Conservation (phyloP, 2,888 invertebrate genomes). For the Rotaria sp. region DNA sequence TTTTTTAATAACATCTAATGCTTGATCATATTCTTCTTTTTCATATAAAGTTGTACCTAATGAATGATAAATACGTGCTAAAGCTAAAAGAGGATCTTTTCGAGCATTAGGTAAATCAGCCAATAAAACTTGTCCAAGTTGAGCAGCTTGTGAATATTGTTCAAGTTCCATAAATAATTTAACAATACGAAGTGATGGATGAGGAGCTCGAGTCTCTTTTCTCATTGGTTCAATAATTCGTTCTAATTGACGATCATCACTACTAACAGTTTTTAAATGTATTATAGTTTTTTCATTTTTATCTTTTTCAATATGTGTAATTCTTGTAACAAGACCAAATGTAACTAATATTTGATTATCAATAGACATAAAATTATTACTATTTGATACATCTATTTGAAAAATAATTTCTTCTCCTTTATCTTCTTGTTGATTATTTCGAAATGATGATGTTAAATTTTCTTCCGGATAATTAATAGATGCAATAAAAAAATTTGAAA, state of each 20-base stretch:
- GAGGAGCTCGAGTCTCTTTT: not conserved
- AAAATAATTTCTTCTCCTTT: not conserved
- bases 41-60: not conserved
- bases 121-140: not conserved
- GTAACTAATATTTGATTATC: not conserved
- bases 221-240: not conserved
- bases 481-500: not conserved
- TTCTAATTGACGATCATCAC: not conserved
- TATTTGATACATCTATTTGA: not conserved
- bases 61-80: constrained; percentile 6
- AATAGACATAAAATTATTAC: not conserved
- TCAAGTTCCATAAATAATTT: constrained; percentile 6
- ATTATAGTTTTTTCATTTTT: not conserved
- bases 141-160: not conserved
- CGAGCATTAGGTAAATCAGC: too few species aligned
- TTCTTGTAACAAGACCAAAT: not conserved
- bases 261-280: not conserved
- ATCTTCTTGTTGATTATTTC: not conserved
- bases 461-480: not conserved
- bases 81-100: not conserved
- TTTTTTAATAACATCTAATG: not conserved
- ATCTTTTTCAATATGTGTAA: not conserved
- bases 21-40: not conserved
- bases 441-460: not conserved
- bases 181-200: not conserved